Conservation (phyloP, 2,888 invertebrate species). For the Nephrotoma appendiculata region DNA sequence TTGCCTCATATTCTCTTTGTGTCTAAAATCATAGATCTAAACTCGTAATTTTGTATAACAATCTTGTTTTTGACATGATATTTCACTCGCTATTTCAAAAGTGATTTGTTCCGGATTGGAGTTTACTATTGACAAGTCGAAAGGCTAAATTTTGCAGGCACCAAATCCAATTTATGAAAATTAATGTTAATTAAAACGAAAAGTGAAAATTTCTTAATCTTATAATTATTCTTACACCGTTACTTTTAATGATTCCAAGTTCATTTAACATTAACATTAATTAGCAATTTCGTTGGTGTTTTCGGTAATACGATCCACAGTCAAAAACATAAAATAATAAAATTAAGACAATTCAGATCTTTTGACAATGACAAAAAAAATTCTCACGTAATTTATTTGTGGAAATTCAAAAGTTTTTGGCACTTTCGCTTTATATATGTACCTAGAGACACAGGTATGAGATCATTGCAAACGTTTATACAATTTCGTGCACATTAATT, state of each 20-base stretch:
- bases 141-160: too few species aligned
- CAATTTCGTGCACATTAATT: background rate
- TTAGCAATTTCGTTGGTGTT: background rate
- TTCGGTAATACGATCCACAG: background rate
- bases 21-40: too few species aligned
- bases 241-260: background rate
- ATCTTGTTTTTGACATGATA: too few species aligned
- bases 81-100: too few species aligned
- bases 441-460: background rate
- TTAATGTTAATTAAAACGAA: background rate
- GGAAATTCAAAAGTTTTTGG: background rate
- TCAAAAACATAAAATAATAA: background rate
- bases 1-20: too few species aligned
- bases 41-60: too few species aligned
- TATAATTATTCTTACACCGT: background rate
- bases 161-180: too few species aligned
- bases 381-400: background rate
- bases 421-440: background rate
- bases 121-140: too few species aligned
- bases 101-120: too few species aligned
- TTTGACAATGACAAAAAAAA: background rate
- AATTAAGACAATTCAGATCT: background rate
- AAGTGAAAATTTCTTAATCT: background rate
- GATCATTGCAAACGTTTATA: background rate
- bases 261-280: background rate